Conservation (phyloP, 2,888 invertebrate genomes). For the Cheiracanthium punctorium region DNA sequence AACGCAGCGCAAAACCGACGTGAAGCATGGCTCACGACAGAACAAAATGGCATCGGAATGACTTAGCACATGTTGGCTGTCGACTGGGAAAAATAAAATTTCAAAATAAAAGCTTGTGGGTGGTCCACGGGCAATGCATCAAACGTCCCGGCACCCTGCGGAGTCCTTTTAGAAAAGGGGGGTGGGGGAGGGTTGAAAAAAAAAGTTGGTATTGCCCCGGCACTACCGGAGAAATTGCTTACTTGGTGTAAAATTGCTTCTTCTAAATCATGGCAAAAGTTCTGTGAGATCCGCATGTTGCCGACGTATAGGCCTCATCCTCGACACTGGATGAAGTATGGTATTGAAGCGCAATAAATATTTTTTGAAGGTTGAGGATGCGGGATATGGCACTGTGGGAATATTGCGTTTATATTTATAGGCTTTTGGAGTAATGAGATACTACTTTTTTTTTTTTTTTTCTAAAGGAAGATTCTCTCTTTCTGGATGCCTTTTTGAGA, state of each 20-base stretch:
- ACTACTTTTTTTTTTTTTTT: neutral
- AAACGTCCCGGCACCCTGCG: constrained; percentile 42
- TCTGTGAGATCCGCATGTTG: neutral
- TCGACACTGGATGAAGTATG: neutral
- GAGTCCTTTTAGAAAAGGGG: constrained; percentile 19
- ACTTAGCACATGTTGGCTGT: constrained; percentile 61
- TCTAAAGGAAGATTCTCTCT: no score
- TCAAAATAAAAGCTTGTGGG: constrained; percentile 52
- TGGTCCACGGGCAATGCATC: constrained; percentile 67
- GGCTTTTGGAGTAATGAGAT: neutral
- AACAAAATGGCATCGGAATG: constrained; percentile 55
- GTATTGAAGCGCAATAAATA: constrained; percentile 4
- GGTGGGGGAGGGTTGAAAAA: neutral
- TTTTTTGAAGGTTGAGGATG: constrained; percentile 5
- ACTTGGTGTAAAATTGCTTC: constrained; percentile 62
- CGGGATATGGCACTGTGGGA: constrained; percentile 2
- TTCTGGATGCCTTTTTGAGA: no score
- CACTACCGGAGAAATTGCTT: constrained; percentile 65
- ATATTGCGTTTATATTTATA: constrained; percentile 10
- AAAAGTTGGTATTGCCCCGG: constrained; percentile 43
- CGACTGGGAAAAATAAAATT: constrained; percentile 26
- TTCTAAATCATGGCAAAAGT: constrained; percentile 39
- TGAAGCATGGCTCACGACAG: constrained; percentile 58
- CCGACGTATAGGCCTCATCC: neutral
- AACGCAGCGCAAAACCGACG: no score